phyloP scores from a whole-genome alignment of 2,888 invertebrate genomes.

The Proisotoma minuta region DNA sequence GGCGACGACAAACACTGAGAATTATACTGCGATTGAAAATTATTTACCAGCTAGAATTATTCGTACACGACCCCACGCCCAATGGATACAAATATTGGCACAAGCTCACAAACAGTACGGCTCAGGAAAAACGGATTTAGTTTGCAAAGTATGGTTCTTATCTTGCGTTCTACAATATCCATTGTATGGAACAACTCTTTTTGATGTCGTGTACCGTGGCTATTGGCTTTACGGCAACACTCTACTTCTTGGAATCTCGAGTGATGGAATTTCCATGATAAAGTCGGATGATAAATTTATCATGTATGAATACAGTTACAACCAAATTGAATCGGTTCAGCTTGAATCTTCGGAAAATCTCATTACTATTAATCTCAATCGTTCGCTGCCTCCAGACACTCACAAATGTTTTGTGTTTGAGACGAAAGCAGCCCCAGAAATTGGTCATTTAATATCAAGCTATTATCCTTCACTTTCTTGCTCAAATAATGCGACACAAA shows the following conservation, averaged over 20 bases:
- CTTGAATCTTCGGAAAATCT: conserved; percentile 89
- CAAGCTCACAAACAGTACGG: conserved; percentile 88
- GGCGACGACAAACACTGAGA: conserved; percentile 64
- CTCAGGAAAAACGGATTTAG: conserved; percentile 81
- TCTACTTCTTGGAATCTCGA: conserved; percentile 76
- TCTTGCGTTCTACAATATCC: conserved; percentile 97
- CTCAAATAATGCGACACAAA: neutral
- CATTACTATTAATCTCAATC: conserved; percentile 79
- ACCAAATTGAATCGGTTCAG: conserved; percentile 83
- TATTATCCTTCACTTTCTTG: conserved; percentile 70
- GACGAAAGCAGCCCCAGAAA: conserved; percentile 81
- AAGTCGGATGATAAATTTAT: conserved; percentile 88
- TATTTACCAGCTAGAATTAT: conserved; percentile 82
- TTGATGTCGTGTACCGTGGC: conserved; percentile 71
- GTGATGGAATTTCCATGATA: conserved; percentile 84
- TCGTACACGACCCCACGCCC: conserved; percentile 69
- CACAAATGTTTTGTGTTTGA: conserved; percentile 89
- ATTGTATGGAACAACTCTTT: conserved; percentile 79
- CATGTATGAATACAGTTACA: conserved; percentile 82
- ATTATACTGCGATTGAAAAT: conserved; percentile 84
- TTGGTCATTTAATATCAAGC: conserved; percentile 84
- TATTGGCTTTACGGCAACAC: conserved; percentile 56
- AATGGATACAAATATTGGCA: conserved; percentile 81
- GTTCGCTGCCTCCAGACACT: conserved; percentile 59
- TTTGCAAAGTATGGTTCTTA: conserved; percentile 86